Percentiles rank a stretch among this genome's conserved stretches.
phyloP scores from a whole-genome alignment of 30 jellyfish, hydroid and myxozoan species.

The Phacellophora camtschatica region DNA sequence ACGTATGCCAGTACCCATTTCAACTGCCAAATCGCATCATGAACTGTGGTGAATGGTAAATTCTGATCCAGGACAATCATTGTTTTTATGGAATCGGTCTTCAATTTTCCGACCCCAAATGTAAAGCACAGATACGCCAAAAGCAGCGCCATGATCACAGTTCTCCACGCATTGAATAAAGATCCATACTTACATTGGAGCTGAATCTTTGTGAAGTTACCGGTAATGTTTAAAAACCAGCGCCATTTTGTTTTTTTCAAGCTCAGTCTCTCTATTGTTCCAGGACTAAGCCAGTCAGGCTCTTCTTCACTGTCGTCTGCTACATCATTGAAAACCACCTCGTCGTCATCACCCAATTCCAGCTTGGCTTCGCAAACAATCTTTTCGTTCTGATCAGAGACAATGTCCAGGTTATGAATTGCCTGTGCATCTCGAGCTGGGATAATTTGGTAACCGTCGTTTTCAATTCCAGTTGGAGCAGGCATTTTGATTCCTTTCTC shows the following conservation, averaged over 20 bases:
- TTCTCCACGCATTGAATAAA: neutral
- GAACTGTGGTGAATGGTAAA: conserved; percentile 32
- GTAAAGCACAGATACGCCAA: neutral
- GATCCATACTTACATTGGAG: neutral
- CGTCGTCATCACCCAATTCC: neutral
- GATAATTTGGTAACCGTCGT: neutral
- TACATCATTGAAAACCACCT: neutral
- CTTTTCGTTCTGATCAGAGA: neutral
- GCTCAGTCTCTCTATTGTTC: conserved; percentile 2
- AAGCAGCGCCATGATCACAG: neutral
- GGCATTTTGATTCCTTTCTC: too few species aligned
- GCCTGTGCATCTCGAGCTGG: neutral
- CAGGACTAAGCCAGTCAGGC: neutral
- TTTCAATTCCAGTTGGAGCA: too few species aligned
- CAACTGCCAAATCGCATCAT: conserved; percentile 43
- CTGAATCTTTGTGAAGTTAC: conserved; percentile 25
- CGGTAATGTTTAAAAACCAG: conserved; percentile 9
- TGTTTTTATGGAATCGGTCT: neutral
- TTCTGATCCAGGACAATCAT: neutral
- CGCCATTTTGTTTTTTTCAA: neutral
- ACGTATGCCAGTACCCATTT: conserved; percentile 56
- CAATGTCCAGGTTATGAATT: neutral
- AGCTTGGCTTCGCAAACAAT: neutral
- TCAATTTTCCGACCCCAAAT: neutral
- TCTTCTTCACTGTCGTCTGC: conserved; percentile 11